These are phyloP conservation scores for Crossaster papposus DNA, from an alignment of 53 echinoderm and acorn worm genomes.

Conservation along the genomic window DNA sequence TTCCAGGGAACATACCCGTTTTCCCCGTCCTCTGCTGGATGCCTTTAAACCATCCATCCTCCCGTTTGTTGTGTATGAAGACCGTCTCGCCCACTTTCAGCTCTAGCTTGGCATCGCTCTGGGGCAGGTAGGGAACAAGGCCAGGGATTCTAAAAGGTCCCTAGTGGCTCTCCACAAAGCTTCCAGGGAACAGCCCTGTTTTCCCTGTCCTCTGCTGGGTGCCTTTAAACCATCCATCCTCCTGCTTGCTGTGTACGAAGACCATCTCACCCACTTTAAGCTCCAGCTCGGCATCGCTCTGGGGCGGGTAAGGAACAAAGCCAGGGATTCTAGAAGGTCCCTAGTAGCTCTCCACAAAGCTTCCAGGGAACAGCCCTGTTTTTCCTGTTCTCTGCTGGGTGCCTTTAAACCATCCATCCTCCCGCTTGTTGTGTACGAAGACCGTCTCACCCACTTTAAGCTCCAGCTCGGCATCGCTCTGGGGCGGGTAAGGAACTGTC, in stretches of 20 bases:
- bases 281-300: conserved; percentile 82
- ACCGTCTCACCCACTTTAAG: conserved; percentile 83
- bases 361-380: conserved; percentile 89
- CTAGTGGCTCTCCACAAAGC: conserved; percentile 75
- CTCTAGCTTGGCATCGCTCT: no score
- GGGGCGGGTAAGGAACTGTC: conserved; percentile 84
- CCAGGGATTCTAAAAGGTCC: no score
- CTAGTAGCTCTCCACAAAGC: conserved; percentile 76
- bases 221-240: conserved; percentile 98
- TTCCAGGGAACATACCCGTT: no score
- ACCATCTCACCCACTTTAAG: conserved; percentile 83
- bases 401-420: conserved; percentile 98
- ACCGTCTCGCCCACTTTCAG: background rate
- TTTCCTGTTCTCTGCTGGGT: conserved; percentile 81
- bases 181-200: conserved; percentile 89
- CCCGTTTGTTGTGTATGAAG: no score
- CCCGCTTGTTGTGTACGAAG: conserved; percentile 91
- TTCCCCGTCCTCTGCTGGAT: no score
- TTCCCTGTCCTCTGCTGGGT: conserved; percentile 81
- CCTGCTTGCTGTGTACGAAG: conserved; percentile 90
- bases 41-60: no score
- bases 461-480: conserved; percentile 82
- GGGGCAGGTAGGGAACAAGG: no score
- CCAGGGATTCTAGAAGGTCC: no score
- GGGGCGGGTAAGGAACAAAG: no score